Evolutionary conservation across 2,888 invertebrate genomes (phyloP).

Genomic region (Trissolcus japonicus): DNA sequence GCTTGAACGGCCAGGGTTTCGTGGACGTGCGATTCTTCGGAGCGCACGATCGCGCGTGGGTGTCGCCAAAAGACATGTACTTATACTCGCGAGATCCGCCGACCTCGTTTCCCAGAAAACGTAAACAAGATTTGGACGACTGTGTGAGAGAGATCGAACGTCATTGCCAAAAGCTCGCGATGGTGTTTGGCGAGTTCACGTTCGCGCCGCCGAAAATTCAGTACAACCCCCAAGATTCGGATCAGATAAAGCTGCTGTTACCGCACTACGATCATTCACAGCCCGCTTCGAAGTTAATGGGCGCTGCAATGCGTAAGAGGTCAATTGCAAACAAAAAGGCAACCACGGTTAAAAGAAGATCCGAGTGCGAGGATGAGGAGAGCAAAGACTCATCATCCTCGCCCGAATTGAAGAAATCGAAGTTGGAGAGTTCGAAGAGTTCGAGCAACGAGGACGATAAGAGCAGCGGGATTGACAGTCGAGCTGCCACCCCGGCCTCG

Average conservation of each 20-base stretch:
- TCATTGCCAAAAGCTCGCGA: constrained; percentile 69
- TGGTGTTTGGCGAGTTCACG: constrained; percentile 71
- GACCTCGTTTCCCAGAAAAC: constrained; percentile 68
- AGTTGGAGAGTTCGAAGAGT: neutral
- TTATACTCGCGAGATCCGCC: constrained; percentile 83
- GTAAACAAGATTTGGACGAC: constrained; percentile 70
- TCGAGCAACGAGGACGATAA: constrained; percentile 18
- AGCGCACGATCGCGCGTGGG: constrained; percentile 95
- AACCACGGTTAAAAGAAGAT: constrained; percentile 24
- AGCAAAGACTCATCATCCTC: neutral
- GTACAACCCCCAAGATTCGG: constrained; percentile 71
- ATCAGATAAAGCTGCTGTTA: constrained; percentile 70
- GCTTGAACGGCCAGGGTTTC: constrained; percentile 79
- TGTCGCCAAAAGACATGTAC: constrained; percentile 89
- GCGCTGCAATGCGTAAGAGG: constrained; percentile 45
- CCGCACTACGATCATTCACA: constrained; percentile 70
- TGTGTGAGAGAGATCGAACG: constrained; percentile 71
- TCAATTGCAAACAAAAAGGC: constrained; percentile 38
- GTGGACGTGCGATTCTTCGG: constrained; percentile 97
- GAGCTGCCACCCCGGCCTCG: neutral
- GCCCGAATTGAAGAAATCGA: constrained; percentile 16
- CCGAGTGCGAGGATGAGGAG: constrained; percentile 11
- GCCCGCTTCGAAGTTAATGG: constrained; percentile 44
- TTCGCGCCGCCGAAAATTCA: constrained; percentile 69
- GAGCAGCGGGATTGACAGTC: neutral